phyloP scores from a whole-genome alignment of 2,888 invertebrate genomes.

The Nephrocerus scutellatus region DNA sequence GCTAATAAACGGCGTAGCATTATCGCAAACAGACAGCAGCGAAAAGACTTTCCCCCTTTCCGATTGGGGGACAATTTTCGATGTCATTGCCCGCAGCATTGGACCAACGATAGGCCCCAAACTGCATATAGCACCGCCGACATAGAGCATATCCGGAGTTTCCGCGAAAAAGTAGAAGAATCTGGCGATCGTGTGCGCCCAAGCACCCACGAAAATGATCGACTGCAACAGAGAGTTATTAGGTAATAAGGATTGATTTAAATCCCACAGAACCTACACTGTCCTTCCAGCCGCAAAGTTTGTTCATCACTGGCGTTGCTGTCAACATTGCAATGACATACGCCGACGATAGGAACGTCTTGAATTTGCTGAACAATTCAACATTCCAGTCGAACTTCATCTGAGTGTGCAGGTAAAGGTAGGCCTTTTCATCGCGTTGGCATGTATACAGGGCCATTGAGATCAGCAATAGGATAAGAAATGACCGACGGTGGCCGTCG shows the following conservation, averaged over 20 bases:
- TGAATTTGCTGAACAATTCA: conserved; percentile 62
- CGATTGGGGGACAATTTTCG: conserved; percentile 63
- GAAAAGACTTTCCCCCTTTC: conserved; percentile 78
- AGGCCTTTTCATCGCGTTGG: conserved; percentile 73
- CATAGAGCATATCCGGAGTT: conserved; percentile 55
- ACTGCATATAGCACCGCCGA: conserved; percentile 67
- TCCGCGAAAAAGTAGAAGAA: conserved; percentile 60
- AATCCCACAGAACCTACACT: conserved; percentile 49
- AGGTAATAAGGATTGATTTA: neutral
- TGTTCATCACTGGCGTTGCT: conserved; percentile 66
- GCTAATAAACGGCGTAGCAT: conserved; percentile 69
- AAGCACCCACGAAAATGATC: conserved; percentile 66
- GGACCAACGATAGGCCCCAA: conserved; percentile 73
- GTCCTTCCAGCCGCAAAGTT: conserved; percentile 60
- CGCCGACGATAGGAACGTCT: conserved; percentile 63
- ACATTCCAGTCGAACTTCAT: conserved; percentile 67
- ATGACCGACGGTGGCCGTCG: conserved; percentile 53
- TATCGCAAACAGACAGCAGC: conserved; percentile 71
- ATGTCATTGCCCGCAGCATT: conserved; percentile 72
- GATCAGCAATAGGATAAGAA: conserved; percentile 61
- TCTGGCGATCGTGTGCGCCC: conserved; percentile 62
- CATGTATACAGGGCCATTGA: conserved; percentile 76
- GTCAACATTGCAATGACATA: conserved; percentile 65
- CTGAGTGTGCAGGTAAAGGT: conserved; percentile 67
- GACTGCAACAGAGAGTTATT: conserved; percentile 40